phyloP scores from a whole-genome alignment of 2,797 vertebrate genomes.

The Craterocephalus amniculus region DNA sequence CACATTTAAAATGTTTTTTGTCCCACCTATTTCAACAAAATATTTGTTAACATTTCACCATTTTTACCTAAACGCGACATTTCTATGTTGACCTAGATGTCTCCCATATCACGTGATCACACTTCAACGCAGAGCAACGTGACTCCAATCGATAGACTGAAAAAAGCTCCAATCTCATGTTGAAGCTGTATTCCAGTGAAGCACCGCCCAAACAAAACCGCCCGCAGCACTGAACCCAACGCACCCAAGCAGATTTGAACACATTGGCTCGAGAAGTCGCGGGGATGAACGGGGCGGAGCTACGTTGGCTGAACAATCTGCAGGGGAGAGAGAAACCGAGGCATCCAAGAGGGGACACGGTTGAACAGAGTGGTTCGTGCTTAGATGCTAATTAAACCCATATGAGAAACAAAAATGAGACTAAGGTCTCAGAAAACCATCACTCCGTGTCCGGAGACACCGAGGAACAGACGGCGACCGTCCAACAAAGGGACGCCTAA shows the following conservation, averaged over 20 bases:
- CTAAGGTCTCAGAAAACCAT: slow-evolving; percentile 74
- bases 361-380: fast-evolving
- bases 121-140: slow-evolving; percentile 48
- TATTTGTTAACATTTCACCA: no score
- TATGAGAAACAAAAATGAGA: slow-evolving; percentile 68
- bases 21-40: no score
- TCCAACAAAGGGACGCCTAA: slow-evolving; percentile 35
- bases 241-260: slow-evolving; percentile 70
- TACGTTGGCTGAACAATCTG: not conserved
- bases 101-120: not conserved
- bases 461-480: slow-evolving; percentile 37
- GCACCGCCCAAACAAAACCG: slow-evolving; percentile 62
- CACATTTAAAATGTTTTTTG: no score
- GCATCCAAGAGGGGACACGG: not conserved
- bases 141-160: no score
- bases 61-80: not conserved
- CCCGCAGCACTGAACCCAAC: slow-evolving; percentile 56
- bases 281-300: slow-evolving; percentile 40
- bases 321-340: not conserved
- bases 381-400: not conserved
- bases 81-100: slow-evolving; percentile 9
- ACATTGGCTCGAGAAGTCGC: slow-evolving; percentile 42
- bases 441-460: slow-evolving; percentile 29
- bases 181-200: slow-evolving; percentile 25
- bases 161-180: slow-evolving; percentile 52